Percentiles rank a stretch among this genome's conserved stretches.
phyloP scores from a whole-genome alignment of 2,797 vertebrate species.

The Phoeniculus purpureus region DNA sequence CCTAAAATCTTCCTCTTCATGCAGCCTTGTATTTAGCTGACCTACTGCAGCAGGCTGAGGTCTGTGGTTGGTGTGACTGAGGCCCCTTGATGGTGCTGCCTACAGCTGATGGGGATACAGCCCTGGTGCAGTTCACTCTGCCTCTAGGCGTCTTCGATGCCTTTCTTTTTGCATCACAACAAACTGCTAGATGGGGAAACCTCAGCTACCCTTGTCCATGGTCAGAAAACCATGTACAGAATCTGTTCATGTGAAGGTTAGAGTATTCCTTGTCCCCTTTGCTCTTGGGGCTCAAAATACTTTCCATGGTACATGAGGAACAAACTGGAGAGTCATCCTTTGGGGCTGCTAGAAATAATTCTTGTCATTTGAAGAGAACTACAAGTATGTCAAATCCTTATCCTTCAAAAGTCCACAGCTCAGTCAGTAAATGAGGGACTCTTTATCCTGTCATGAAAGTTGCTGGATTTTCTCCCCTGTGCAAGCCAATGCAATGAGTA shows the following conservation, averaged over 20 bases:
- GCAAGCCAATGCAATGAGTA: background rate
- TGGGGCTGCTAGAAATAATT: constrained; percentile 2
- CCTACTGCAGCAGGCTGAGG: background rate
- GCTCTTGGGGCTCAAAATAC: background rate
- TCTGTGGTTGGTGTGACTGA: background rate
- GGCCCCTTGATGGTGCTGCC: background rate
- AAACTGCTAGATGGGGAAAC: background rate
- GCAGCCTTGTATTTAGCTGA: background rate
- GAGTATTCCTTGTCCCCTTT: background rate
- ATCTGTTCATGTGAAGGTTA: background rate
- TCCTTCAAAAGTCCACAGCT: background rate
- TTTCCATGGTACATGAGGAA: background rate
- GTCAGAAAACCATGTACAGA: background rate
- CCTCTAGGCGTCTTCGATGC: background rate
- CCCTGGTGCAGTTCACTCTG: background rate
- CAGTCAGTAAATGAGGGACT: background rate
- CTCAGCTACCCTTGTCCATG: background rate
- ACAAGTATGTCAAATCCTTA: background rate
- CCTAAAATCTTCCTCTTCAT: background rate
- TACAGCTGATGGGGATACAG: background rate
- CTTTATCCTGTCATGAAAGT: background rate
- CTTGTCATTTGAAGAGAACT: background rate
- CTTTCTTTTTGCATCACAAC: background rate
- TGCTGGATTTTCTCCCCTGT: background rate
- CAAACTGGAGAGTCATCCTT: background rate